Evolutionary conservation across 2,113 vertebrate species (phyloP).

Genomic region (Chaenogobius annularis): DNA sequence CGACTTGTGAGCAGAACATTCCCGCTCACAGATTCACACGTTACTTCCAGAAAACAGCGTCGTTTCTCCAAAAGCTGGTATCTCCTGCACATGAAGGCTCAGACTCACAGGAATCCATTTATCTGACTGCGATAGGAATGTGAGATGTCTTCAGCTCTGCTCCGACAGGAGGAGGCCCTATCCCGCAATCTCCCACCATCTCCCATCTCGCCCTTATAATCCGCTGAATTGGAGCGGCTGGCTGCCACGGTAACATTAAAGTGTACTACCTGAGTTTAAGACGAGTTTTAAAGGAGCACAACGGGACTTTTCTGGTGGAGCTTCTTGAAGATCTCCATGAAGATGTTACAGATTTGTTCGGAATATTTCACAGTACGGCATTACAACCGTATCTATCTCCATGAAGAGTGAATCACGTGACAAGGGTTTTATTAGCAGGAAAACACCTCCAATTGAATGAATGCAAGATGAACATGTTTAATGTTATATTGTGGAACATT

Average conservation of each 20-base stretch:
- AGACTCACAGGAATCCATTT: constrained; percentile 19
- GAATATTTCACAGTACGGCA: too few relatives aligned
- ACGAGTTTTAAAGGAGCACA: background rate
- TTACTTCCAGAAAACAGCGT: background rate
- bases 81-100: background rate
- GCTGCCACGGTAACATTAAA: background rate
- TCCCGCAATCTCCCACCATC: constrained; percentile 10
- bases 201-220: constrained; percentile 38
- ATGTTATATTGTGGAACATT: too few relatives aligned
- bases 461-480: too few relatives aligned
- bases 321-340: too few relatives aligned
- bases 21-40: background rate
- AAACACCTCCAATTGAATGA: too few relatives aligned
- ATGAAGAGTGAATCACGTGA: too few relatives aligned
- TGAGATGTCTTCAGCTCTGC: constrained; percentile 26
- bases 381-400: too few relatives aligned
- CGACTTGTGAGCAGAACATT: too few relatives aligned
- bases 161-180: constrained; percentile 4
- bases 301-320: too few relatives aligned
- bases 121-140: constrained; percentile 41
- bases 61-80: background rate
- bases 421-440: too few relatives aligned
- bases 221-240: constrained; percentile 19
- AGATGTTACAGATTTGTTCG: too few relatives aligned
- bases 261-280: background rate